Base-by-base conservation (phyloP, 2,797 vertebrate species). In the Danio choprae region DNA sequence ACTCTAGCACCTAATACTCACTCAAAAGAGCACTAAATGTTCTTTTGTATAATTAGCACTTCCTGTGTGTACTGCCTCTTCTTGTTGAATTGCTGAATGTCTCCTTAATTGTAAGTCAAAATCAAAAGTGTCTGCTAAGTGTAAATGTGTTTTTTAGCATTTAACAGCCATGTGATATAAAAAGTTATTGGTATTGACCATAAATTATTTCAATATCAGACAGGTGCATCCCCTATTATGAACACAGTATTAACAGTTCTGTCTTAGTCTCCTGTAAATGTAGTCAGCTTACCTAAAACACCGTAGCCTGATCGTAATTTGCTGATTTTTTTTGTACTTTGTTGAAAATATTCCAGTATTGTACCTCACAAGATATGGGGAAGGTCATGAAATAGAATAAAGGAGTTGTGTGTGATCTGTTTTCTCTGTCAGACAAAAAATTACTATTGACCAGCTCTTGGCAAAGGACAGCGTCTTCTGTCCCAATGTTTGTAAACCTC, bases 401-500 rank as follows among this genome's bases (percentile, higher is more conserved):
- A 59, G 22, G 12, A n/a, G 36, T 22, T 43, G n/a, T 22, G 15
- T 6, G 4, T 53, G 18, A 53, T 70, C 67, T 20, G 41, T 59
- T 41, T 59, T 29, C 36, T 40, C 55, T 11, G 48, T 40, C 55
- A 58, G 13, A 59, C 6, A 10, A 3, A 44, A 58, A 72, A 58
- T 44, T 8, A 73, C 55, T 58, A 41, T 59, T 73, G 16, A 29
- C 41, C 13, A 10, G 20, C 9, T 29, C 41, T 73, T 58, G 71
- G 18, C 38, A 72, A 4, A 41, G n/a, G 38, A 65, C 18, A 64
- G 43, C 6, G 6, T 55, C 62, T 67, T 68, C 41, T 16, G 11
- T 59, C 16, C 15, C 55, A 73, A 73, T 73, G 41, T 73, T 73
- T 73, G 55, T 58, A 29, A 73, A 46, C 20, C 71, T 36, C 2